phyloP scores from a whole-genome alignment of 2,797 vertebrate species.

The Sebastes glaucus region DNA sequence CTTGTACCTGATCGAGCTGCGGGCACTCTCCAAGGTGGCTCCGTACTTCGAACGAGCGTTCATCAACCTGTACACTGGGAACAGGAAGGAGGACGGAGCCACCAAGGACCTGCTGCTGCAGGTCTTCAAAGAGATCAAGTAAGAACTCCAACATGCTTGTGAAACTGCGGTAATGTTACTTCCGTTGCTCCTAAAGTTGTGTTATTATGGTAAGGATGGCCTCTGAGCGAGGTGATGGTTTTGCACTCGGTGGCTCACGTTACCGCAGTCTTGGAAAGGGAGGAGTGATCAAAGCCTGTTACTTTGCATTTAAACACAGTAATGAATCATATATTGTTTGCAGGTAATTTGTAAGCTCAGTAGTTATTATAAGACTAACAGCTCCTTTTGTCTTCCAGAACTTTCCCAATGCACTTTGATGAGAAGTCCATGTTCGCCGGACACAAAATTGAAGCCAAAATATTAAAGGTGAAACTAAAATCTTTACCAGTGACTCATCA shows the following conservation, averaged over 20 bases:
- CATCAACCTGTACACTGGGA: slow-evolving; percentile 94
- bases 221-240: no score
- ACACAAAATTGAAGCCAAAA: slow-evolving; percentile 91
- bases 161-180: no score
- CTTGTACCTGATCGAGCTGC: slow-evolving; percentile 94
- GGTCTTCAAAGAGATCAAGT: slow-evolving; percentile 91
- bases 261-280: no score
- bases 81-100: slow-evolving; percentile 83
- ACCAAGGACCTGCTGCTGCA: slow-evolving; percentile 92
- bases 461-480: slow-evolving; percentile 86
- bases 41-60: slow-evolving; percentile 92
- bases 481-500: background rate
- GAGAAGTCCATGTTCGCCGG: slow-evolving; percentile 98
- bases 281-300: background rate
- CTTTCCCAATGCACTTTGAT: slow-evolving; percentile 97
- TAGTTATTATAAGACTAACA: background rate
- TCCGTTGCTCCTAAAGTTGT: no score
- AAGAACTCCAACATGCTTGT: slow-evolving; percentile 46
- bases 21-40: slow-evolving; percentile 93
- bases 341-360: background rate
- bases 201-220: no score
- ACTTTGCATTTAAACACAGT: background rate
- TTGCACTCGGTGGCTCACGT: no score
- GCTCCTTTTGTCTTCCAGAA: slow-evolving; percentile 71
- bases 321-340: background rate